These are phyloP conservation scores for Cottus gobio DNA, from an alignment of 2,113 vertebrate genomes.

Conservation along the genomic window DNA sequence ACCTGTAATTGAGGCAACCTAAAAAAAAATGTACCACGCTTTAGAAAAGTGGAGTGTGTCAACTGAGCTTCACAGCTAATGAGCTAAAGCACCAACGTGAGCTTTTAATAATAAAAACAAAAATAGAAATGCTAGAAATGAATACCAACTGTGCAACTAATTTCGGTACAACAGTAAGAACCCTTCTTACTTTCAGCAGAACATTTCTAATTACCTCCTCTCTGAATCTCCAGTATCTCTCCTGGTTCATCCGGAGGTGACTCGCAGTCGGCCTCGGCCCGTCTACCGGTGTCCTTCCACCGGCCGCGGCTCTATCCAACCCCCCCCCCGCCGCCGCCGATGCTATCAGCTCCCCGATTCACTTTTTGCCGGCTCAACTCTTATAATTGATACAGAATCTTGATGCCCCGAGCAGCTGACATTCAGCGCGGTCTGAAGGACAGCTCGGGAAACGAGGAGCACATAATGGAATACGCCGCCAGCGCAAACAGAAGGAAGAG, in stretches of 20 bases:
- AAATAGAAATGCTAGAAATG: background rate
- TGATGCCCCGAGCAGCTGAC: slow-evolving; percentile 81
- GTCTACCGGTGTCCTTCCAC: slow-evolving; percentile 60
- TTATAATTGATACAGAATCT: slow-evolving; percentile 87
- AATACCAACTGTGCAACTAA: slow-evolving; percentile 11
- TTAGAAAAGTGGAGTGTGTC: slow-evolving; percentile 2
- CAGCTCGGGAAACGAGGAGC: slow-evolving; percentile 70
- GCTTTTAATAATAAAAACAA: slow-evolving; percentile 3
- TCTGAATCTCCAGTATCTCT: slow-evolving; percentile 2
- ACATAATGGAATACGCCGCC: slow-evolving; percentile 68
- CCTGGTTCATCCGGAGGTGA: slow-evolving; percentile 32
- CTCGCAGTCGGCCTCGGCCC: slow-evolving; percentile 19
- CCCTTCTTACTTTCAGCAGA: slow-evolving; percentile 24
- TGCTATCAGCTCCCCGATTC: slow-evolving; percentile 86
- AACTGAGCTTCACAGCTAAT: background rate
- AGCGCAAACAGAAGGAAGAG: slow-evolving; percentile 69
- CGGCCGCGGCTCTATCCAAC: slow-evolving; percentile 1
- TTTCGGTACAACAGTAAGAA: background rate
- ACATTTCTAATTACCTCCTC: slow-evolving; percentile 23
- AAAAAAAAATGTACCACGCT: background rate
- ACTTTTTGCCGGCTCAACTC: slow-evolving; percentile 76
- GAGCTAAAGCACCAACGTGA: background rate
- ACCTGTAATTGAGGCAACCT: background rate
- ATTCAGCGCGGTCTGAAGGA: slow-evolving; percentile 86
- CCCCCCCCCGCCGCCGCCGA: slow-evolving; percentile 81